phyloP scores from a whole-genome alignment of 2,113 vertebrate species.

The Ailurus styani region DNA sequence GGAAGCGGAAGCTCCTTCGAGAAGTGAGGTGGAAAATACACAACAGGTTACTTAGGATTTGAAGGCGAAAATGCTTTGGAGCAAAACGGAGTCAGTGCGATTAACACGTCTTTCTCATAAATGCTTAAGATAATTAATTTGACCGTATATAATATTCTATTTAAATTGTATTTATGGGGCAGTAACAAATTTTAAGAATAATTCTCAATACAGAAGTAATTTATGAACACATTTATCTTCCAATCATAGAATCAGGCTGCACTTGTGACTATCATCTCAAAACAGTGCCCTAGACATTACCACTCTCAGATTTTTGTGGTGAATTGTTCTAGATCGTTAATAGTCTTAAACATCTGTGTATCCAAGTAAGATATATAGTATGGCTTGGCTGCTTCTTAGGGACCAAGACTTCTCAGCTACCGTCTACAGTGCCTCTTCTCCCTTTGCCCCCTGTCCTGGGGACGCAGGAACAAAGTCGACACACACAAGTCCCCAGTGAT shows the following conservation, averaged over 20 bases:
- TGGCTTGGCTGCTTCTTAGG: not conserved
- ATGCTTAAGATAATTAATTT: not conserved
- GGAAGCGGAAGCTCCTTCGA: no score
- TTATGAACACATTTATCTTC: not conserved
- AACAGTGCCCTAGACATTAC: not conserved
- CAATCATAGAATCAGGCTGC: not conserved
- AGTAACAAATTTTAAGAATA: not conserved
- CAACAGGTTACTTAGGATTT: no score
- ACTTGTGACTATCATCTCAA: not conserved
- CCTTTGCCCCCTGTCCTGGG: not conserved
- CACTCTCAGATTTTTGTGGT: not conserved
- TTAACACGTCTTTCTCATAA: not conserved
- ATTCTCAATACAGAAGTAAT: not conserved
- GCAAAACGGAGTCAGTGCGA: not conserved
- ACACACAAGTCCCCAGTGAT: fast-evolving
- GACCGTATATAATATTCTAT: not conserved
- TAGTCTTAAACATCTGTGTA: fast-evolving
- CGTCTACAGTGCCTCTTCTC: fast-evolving
- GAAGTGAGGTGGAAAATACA: not conserved
- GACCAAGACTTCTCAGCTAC: not conserved
- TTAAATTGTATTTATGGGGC: not conserved
- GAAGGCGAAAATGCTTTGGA: not conserved
- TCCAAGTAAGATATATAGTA: fast-evolving
- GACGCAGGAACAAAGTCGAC: fast-evolving
- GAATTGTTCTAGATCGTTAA: not conserved